A percentile compares a stretch with the other conserved stretches of the same genome.
phyloP scores from a whole-genome alignment of 2,797 vertebrate species.

The Lacerta bilineata region DNA sequence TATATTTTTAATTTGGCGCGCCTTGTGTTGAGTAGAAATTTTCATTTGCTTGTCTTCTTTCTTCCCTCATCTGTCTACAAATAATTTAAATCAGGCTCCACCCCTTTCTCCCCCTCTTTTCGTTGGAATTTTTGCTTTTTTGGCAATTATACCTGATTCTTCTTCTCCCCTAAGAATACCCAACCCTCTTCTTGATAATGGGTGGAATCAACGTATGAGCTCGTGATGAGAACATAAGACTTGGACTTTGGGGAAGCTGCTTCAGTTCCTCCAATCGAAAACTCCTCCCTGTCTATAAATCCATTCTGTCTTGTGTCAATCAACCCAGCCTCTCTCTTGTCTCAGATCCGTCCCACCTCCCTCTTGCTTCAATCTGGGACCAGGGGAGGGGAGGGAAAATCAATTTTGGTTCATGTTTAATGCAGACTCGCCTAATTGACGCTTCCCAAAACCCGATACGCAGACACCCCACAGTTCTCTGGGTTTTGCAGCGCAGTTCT shows the following conservation, averaged over 20 bases:
- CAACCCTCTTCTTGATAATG: not conserved
- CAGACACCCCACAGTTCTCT: too few species aligned
- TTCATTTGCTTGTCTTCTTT: slow-evolving; percentile 36
- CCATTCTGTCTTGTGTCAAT: not conserved
- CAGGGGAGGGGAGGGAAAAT: too few species aligned
- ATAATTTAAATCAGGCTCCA: slow-evolving; percentile 31
- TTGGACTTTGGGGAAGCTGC: not conserved
- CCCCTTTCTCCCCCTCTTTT: not conserved
- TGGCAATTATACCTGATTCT: not conserved
- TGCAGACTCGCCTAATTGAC: too few species aligned
- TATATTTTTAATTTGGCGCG: slow-evolving; percentile 8
- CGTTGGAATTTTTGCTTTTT: slow-evolving; percentile 14
- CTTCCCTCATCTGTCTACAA: not conserved
- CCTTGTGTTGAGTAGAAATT: slow-evolving; percentile 35
- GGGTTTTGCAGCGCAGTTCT: too few species aligned
- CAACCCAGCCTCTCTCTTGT: not conserved
- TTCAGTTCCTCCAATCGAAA: not conserved
- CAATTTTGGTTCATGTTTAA: too few species aligned
- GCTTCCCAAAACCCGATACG: too few species aligned
- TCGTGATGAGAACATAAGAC: not conserved
- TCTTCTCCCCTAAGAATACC: not conserved
- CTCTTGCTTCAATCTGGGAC: too few species aligned
- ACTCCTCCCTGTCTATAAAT: not conserved
- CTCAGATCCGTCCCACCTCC: not conserved
- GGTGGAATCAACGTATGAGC: not conserved